A percentile compares a stretch with the other conserved stretches of the same genome.
These are phyloP conservation scores for Urophycis tenuis DNA, from an alignment of 2,797 vertebrate species.

Conservation along the genomic window DNA sequence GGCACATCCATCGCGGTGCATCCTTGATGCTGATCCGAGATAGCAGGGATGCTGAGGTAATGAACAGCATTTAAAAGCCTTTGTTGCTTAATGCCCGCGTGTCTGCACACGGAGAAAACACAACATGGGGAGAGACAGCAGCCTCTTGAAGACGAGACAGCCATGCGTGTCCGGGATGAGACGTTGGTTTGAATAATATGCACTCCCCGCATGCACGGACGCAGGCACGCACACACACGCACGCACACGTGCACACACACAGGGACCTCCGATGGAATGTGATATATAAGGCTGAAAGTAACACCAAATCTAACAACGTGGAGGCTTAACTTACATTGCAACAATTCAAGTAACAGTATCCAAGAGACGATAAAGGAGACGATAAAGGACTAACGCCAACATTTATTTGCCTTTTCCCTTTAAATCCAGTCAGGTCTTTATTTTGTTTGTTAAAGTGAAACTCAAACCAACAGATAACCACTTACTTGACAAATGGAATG, in stretches of 20 bases:
- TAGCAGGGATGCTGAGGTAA: not conserved
- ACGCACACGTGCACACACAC: not conserved
- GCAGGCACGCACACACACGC: not conserved
- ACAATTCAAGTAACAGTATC: conserved; percentile 22
- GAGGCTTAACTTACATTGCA: not conserved
- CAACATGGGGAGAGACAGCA: not conserved
- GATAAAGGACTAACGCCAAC: not conserved
- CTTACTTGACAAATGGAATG: not conserved
- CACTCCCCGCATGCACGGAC: not conserved
- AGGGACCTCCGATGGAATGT: conserved; percentile 57
- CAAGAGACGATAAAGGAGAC: conserved; percentile 21
- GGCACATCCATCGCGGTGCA: too few relatives aligned
- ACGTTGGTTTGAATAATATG: not conserved
- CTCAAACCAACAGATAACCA: conserved; percentile 14
- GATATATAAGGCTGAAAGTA: conserved; percentile 52
- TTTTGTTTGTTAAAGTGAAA: conserved; percentile 13
- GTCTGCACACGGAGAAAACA: not conserved
- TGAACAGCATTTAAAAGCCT: not conserved
- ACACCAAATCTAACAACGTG: not conserved
- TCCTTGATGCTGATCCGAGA: too few relatives aligned
- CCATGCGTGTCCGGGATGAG: not conserved
- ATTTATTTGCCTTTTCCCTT: not conserved
- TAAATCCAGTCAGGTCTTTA: conserved; percentile 13
- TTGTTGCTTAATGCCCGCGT: not conserved
- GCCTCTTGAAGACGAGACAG: not conserved